Evolutionary conservation across 2,888 invertebrate species (phyloP).

Genomic region (Epirrita christyi): DNA sequence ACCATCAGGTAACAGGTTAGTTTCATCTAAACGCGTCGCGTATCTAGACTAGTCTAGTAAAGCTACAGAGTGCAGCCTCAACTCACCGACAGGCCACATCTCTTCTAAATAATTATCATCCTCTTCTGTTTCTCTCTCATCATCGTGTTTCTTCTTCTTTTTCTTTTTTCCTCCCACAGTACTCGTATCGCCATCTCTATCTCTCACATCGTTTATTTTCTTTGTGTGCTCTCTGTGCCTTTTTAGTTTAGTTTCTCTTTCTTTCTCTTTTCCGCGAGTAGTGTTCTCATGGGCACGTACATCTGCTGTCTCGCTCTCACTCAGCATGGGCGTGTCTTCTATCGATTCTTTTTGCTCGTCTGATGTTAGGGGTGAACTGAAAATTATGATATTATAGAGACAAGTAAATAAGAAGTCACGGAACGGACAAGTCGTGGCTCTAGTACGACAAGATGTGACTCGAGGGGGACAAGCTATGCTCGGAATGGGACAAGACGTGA

Average conservation of each 20-base stretch:
- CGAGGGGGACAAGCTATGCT: too few relatives aligned
- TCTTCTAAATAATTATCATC: slow-evolving; percentile 24
- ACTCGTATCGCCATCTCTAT: not conserved
- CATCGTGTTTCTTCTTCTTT: not conserved
- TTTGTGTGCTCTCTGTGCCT: not conserved
- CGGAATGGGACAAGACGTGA: too few relatives aligned
- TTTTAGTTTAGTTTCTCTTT: not conserved
- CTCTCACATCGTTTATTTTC: not conserved
- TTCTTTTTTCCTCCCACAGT: not conserved
- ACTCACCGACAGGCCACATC: slow-evolving; percentile 42
- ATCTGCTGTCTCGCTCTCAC: slow-evolving; percentile 20
- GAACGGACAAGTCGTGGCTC: not conserved
- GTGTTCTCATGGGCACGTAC: not conserved
- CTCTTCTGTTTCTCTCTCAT: not conserved
- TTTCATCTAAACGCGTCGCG: too few relatives aligned
- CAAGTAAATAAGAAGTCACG: not conserved
- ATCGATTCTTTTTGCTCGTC: slow-evolving; percentile 15
- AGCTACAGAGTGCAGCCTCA: not conserved
- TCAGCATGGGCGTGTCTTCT: slow-evolving; percentile 43
- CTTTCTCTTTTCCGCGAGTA: not conserved
- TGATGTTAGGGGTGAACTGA: slow-evolving; percentile 1
- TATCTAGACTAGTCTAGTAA: too few relatives aligned
- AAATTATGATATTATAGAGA: not conserved
- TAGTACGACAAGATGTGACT: too few relatives aligned
- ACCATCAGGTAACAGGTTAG: too few relatives aligned